phyloP scores from a whole-genome alignment of 2,113 vertebrate genomes.

The Setophaga coronata region DNA sequence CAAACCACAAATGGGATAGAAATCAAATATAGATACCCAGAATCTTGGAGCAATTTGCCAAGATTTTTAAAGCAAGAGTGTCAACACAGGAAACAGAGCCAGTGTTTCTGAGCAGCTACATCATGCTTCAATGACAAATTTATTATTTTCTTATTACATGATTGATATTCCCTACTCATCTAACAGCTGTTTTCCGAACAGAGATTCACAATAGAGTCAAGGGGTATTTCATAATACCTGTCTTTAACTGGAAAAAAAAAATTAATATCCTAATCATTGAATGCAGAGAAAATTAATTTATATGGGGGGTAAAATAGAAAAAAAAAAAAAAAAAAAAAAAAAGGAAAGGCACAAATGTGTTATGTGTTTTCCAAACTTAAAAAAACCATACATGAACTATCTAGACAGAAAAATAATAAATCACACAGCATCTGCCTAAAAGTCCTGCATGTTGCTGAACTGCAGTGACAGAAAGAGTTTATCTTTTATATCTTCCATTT shows the following conservation, averaged over 20 bases:
- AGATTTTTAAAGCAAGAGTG: neutral
- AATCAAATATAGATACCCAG: neutral
- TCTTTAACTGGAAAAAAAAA: neutral
- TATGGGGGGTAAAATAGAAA: neutral
- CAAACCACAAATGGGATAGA: neutral
- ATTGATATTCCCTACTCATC: neutral
- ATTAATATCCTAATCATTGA: neutral
- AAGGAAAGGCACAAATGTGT: neutral
- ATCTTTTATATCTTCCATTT: constrained; percentile 3
- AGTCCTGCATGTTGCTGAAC: neutral
- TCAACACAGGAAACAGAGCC: neutral
- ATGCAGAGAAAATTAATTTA: neutral
- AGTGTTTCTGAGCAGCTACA: neutral
- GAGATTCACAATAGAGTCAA: neutral
- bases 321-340: neutral
- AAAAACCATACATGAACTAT: neutral
- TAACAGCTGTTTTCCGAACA: neutral
- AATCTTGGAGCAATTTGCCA: neutral
- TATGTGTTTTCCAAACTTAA: neutral
- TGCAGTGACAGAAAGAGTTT: neutral
- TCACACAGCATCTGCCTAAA: neutral
- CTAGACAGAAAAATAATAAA: neutral
- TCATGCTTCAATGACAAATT: neutral
- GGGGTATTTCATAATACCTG: neutral
- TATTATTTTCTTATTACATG: neutral